Percentiles rank a stretch among this genome's conserved stretches.
Evolutionary conservation across 1,140 invertebrate genomes (phyloP).

Genomic region (Globodera rostochiensis): DNA sequence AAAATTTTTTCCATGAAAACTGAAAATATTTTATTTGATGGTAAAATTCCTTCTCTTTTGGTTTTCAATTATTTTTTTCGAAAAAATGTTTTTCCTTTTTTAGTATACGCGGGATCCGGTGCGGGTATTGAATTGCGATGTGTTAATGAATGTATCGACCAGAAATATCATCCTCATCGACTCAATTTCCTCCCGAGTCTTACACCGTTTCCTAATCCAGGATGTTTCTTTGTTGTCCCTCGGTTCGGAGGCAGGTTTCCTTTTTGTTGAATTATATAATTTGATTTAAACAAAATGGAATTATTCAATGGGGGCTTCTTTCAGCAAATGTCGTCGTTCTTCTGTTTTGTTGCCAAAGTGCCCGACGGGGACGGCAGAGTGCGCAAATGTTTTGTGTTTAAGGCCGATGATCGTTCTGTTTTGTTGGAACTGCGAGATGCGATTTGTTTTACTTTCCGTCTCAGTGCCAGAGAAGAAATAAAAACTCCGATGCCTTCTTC

Average conservation of each 20-base stretch:
- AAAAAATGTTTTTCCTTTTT: neutral
- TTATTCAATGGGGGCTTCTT: no score
- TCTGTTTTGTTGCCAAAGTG: conserved; percentile 29
- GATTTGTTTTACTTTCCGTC: conserved; percentile 32
- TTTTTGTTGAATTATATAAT: neutral
- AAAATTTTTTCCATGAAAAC: no score
- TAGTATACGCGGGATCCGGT: conserved; percentile 11
- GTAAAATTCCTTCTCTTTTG: no score
- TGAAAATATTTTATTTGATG: no score
- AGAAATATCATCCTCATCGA: conserved; percentile 22
- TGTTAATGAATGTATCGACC: conserved; percentile 19
- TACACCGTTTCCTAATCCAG: conserved; percentile 17
- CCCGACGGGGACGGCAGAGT: neutral
- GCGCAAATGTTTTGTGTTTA: conserved; percentile 32
- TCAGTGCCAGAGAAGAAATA: conserved; percentile 10
- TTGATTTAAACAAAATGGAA: no score
- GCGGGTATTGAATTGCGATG: conserved; percentile 1
- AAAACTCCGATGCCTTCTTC: conserved; percentile 8
- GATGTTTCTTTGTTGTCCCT: conserved; percentile 28
- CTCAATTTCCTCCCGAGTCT: neutral
- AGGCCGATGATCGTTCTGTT: conserved; percentile 19
- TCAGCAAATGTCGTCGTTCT: conserved; percentile 25
- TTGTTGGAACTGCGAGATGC: conserved; percentile 24
- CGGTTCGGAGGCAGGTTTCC: conserved; percentile 15
- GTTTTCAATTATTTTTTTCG: no score